phyloP scores from a whole-genome alignment of 2,888 invertebrate species.

The Leuctra nigra region DNA sequence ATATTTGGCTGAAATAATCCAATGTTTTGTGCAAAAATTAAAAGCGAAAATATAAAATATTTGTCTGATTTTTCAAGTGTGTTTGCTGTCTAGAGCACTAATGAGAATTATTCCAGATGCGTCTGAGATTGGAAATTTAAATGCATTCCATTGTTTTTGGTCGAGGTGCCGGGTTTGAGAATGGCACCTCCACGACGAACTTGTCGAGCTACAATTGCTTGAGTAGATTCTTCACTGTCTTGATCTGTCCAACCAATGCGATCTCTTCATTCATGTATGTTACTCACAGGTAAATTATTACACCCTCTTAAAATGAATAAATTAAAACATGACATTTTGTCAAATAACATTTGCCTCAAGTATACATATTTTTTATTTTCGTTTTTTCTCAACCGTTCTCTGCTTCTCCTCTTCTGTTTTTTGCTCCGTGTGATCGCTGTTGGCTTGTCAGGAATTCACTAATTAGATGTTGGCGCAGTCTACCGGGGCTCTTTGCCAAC shows the following conservation, averaged over 20 bases:
- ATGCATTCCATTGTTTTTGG: too few relatives aligned
- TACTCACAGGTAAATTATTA: conserved; percentile 8
- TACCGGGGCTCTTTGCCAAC: not conserved
- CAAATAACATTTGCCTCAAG: conserved; percentile 11
- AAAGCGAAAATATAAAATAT: too few relatives aligned
- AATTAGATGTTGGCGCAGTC: conserved; percentile 24
- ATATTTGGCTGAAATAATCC: too few relatives aligned
- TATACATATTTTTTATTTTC: too few relatives aligned
- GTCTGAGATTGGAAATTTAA: too few relatives aligned
- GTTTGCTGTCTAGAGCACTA: too few relatives aligned
- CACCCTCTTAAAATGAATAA: not conserved
- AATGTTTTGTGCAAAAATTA: too few relatives aligned
- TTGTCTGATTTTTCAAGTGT: too few relatives aligned
- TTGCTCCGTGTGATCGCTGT: not conserved
- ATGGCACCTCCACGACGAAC: too few relatives aligned
- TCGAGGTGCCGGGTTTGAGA: too few relatives aligned
- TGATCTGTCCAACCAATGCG: not conserved
- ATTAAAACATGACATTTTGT: conserved; percentile 10
- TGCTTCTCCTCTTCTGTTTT: not conserved
- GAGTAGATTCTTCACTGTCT: not conserved
- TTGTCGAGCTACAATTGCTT: too few relatives aligned
- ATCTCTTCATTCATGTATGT: not conserved
- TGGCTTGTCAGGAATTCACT: conserved; percentile 19
- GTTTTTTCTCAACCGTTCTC: not conserved
- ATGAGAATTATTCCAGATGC: too few relatives aligned